Conservation (phyloP, 2,888 invertebrate genomes). For the Pyrocoelia pectoralis region DNA sequence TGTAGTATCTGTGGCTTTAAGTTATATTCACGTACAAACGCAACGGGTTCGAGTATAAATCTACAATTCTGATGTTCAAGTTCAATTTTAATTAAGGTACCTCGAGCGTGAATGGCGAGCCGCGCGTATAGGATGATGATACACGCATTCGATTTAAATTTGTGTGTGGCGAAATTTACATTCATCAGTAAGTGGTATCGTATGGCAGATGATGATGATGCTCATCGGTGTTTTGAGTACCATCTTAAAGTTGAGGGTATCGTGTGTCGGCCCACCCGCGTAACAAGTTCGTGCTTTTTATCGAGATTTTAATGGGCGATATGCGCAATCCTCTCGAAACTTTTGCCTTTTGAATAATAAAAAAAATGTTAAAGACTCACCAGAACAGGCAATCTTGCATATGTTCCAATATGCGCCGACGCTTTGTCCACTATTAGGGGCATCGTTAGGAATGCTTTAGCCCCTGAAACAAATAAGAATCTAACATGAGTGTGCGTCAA, state of each 20-base stretch:
- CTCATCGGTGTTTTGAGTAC: not conserved
- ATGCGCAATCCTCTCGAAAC: not conserved
- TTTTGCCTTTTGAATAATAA: not conserved
- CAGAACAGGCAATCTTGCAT: not conserved
- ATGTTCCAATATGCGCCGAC: not conserved
- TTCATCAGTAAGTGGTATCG: not conserved
- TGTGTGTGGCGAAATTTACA: not conserved
- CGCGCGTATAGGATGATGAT: not conserved
- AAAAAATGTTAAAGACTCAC: not conserved
- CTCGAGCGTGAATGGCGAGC: conserved; percentile 38
- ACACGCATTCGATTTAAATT: too few relatives aligned
- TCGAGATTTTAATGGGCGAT: not conserved
- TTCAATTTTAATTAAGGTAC: conserved; percentile 42
- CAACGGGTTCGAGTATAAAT: conserved; percentile 34
- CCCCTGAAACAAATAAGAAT: not conserved
- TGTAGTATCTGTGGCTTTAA: conserved; percentile 16
- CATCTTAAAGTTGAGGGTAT: not conserved
- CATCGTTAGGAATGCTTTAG: not conserved
- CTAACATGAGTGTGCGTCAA: too few relatives aligned
- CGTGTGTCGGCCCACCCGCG: conserved; percentile 4
- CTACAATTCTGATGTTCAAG: conserved; percentile 42
- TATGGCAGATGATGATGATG: not conserved
- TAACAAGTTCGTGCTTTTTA: not conserved
- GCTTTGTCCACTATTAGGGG: not conserved
- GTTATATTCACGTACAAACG: conserved; percentile 12